phyloP scores from a whole-genome alignment of 2,797 vertebrate species.

The Malurus leucopterus region DNA sequence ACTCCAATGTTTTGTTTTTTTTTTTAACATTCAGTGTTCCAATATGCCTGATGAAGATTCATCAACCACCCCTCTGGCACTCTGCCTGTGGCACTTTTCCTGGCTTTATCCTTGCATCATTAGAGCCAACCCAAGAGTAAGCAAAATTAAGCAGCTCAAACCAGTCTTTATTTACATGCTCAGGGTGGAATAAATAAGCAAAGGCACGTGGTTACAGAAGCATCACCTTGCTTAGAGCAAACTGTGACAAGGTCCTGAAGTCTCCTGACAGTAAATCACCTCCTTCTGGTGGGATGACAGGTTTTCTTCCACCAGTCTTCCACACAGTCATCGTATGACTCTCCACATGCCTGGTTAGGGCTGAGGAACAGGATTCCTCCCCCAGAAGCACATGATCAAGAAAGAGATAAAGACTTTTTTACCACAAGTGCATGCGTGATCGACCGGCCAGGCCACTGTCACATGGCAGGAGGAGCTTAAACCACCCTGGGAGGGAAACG shows the following conservation, averaged over 20 bases:
- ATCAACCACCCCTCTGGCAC: not conserved
- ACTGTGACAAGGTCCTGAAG: not conserved
- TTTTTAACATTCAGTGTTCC: not conserved
- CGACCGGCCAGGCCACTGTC: not conserved
- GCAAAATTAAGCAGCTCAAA: not conserved
- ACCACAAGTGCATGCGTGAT: rapidly evolving
- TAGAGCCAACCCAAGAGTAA: not conserved
- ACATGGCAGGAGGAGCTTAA: not conserved
- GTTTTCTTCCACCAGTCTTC: not conserved
- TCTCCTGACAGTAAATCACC: not conserved
- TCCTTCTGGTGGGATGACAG: not conserved
- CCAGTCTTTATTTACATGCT: not conserved
- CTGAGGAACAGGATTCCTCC: not conserved
- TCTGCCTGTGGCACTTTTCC: not conserved
- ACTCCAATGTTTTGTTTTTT: not conserved
- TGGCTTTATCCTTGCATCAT: not conserved
- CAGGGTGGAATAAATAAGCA: not conserved
- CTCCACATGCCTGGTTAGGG: not conserved
- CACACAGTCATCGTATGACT: not conserved
- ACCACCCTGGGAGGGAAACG: rapidly evolving
- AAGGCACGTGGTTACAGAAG: not conserved
- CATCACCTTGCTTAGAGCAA: not conserved
- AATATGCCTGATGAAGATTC: not conserved
- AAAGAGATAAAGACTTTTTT: not conserved
- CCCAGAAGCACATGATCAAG: not conserved